phyloP scores from a whole-genome alignment of 37 sponge, comb jelly and placozoan species.

The Aplysina aerophoba region DNA sequence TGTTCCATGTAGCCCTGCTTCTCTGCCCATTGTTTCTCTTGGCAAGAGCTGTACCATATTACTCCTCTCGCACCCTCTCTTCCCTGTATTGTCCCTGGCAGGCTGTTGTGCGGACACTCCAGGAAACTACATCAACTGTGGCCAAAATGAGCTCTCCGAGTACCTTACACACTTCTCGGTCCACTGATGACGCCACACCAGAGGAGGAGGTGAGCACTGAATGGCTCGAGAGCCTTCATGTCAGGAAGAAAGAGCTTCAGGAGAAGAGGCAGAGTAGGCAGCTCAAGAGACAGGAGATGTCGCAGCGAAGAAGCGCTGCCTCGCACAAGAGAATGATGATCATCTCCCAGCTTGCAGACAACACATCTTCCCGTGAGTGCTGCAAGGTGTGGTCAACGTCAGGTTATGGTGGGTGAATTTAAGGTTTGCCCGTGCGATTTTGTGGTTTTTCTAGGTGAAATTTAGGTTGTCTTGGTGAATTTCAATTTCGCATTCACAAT shows the following conservation, averaged over 20 bases:
- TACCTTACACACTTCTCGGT: slow-evolving; percentile 14
- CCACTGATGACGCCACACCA: neutral
- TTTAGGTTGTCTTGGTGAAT: no score
- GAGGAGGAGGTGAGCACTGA: slow-evolving; percentile 68
- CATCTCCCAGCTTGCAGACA: slow-evolving; percentile 83
- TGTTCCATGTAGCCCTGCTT: no score
- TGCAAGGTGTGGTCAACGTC: no score
- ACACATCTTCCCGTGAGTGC: slow-evolving; percentile 34
- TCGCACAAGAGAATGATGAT: slow-evolving; percentile 93
- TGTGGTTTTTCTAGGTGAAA: neutral
- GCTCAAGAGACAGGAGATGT: slow-evolving; percentile 69
- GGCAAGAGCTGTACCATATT: no score
- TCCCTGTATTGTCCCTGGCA: neutral
- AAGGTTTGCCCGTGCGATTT: neutral
- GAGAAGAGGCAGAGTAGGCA: slow-evolving; percentile 65
- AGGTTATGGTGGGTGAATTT: no score
- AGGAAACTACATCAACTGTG: slow-evolving; percentile 6
- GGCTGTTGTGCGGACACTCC: slow-evolving; percentile 19
- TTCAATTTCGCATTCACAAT: neutral
- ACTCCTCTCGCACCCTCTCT: no score
- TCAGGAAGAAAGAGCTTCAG: slow-evolving; percentile 75
- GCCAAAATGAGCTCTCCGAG: slow-evolving; percentile 45
- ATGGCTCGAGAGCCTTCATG: slow-evolving; percentile 69
- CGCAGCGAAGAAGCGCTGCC: slow-evolving; percentile 86
- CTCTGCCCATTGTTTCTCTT: neutral